Percentiles rank a stretch among this genome's conserved stretches.
Conservation (phyloP, 1,140 invertebrate species). For the Amphibalanus amphitrite region DNA sequence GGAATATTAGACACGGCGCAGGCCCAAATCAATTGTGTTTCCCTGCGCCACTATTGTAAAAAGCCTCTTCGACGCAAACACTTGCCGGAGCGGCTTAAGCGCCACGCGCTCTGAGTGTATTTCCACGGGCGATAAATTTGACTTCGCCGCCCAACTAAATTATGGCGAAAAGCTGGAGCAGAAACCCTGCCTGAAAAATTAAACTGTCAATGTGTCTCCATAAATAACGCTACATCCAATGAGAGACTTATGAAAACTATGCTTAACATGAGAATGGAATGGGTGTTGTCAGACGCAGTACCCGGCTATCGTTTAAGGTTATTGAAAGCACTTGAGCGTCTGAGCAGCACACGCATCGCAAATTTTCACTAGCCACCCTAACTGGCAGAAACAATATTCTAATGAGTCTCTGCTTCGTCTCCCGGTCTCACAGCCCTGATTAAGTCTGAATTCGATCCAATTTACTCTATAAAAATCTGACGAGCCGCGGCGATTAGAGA, state of each 20-base stretch:
- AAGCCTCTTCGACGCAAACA: not conserved
- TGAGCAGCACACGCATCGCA: too few species aligned
- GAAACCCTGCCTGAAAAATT: constrained; percentile 2
- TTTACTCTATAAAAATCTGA: not conserved
- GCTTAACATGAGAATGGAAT: not conserved
- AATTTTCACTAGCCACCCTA: too few species aligned
- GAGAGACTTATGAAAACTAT: not conserved
- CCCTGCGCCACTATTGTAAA: not conserved
- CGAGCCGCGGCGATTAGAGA: not conserved
- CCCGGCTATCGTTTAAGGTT: too few species aligned
- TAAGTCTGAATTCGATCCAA: not conserved
- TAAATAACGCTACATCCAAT: constrained; percentile 4
- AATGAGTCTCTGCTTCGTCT: not conserved
- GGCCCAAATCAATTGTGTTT: not conserved
- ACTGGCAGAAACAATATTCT: not conserved
- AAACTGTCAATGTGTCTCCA: constrained; percentile 1
- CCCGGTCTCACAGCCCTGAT: not conserved
- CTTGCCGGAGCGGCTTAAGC: not conserved
- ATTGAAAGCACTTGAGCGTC: too few species aligned
- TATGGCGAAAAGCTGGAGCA: not conserved
- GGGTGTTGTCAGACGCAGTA: not conserved
- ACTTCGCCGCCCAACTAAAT: not conserved
- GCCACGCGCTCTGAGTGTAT: not conserved
- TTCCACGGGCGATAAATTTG: not conserved
- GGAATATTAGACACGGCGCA: not conserved